Base-by-base conservation (phyloP, 2,113 vertebrate species). In the Calcarius ornatus region DNA sequence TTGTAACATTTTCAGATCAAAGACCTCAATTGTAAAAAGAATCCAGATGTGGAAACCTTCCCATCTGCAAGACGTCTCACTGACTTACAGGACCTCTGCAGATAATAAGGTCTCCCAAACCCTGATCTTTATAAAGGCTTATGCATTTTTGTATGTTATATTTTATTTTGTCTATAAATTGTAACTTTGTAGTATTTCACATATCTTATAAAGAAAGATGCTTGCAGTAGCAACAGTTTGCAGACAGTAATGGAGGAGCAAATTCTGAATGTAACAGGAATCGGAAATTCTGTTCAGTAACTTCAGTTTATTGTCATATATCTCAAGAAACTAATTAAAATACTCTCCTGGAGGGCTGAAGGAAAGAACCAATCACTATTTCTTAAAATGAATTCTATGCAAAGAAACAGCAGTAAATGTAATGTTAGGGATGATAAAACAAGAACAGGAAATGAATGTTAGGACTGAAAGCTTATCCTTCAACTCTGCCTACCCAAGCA, bases 391-490 rank as follows among this genome's bases (percentile, higher is more conserved):
- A 96, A 79, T 63, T 84, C 83, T 81, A 47, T 70, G 90, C 71
- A 95, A 93, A 91, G 64, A 91, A 93, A 82, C 2, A 2, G 48
- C 77, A 68, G 56, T 90, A 95, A 95, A 92, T 48, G 78, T 70
- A 90, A 94, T 30, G 81, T 90, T 88, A 86, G 71, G 38, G 70
- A 94, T 91, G 95, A 95, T 90, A 95, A 95, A 95, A 94, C 84
- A 95, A 88, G 90, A 35, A 92, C 90, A 94, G 94, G 93, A 97
- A 97, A 96, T 88, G 87, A 96, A 95, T 82, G 85, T 23, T 60
- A 81, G 64, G 70, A 59, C 54, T 93, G 79, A 93, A 86, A 92
- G 81, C 90, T 95, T 89, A 91, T 92, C 53, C 93, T 92, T 88
- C 79, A 77, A 80, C 59, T 70, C 78, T 72, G 66, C 23, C 66